Evolutionary conservation across 2,113 vertebrate species (phyloP), one percentile per base, ranked within the genome.

Genomic region (Crotophaga sulcirostris): DNA sequence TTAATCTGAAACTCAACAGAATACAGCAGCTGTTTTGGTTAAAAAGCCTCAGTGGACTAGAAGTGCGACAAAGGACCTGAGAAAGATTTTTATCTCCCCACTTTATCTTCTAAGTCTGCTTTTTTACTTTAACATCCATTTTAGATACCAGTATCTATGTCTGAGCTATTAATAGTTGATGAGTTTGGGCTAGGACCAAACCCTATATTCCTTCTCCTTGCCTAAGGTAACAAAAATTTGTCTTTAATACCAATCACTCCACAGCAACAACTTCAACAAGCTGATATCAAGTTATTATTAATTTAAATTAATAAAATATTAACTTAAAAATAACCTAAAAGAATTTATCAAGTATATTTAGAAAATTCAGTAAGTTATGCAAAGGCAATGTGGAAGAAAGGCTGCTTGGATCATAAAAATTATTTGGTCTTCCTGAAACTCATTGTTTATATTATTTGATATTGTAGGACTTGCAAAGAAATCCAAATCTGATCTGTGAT

Each of bases 121-220:
- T 87, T 91, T 73, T 55, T 21, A 16, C 38, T 81, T 72, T 33
- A 75, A 33, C 26, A 42, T 78, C 40, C 24, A 19, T 42, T 94
- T 94, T 40, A 94, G 60, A 60, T 72, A 75, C 21, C 13, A 29
- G 2, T 54, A 31, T 40, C 69, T 91, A 13, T 81, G n/a, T 38
- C 94, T 60, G 49, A 68, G n/a, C 33, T 94, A 82, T 87, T 84
- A 89, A 90, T 72, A 87, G 66, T 3, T 92, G 45, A 78, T 77
- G 26, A 31, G 5, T 52, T 84, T 94, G 77, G n/a, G 36, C 62
- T 75, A 31, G 11, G 17, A 76, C 31, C 11, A 94, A 93, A 84
- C 81, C 20, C 59, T 90, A 2, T 74, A 59, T 54, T 66, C 16
- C 29, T 75, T 59, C 63, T 93, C 40, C 52, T 92, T 92, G 52